phyloP scores from a whole-genome alignment of 2,888 invertebrate species.

The Monochamus alternatus region DNA sequence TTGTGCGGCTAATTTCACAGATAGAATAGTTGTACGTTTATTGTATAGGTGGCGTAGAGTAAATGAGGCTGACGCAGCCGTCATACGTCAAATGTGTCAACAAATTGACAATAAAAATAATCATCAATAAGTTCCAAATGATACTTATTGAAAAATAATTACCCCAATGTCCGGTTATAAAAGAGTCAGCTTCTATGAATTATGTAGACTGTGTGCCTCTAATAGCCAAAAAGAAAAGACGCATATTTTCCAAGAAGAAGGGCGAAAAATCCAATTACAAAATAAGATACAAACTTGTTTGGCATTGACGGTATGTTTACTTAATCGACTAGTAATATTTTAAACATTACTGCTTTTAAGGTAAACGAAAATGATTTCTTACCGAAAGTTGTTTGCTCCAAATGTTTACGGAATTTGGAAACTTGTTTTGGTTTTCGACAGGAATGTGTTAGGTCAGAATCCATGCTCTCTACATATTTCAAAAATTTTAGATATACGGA shows the following conservation, averaged over 20 bases:
- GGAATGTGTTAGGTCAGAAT: slow-evolving; percentile 78
- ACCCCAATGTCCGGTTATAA: slow-evolving; percentile 78
- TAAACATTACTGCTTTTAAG: slow-evolving; percentile 66
- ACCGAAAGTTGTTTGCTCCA: slow-evolving; percentile 80
- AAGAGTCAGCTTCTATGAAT: slow-evolving; percentile 81
- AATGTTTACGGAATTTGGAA: slow-evolving; percentile 78
- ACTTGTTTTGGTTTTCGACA: slow-evolving; percentile 77
- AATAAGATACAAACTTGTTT: slow-evolving; percentile 79
- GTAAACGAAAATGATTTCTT: slow-evolving; percentile 80
- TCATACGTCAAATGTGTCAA: not conserved
- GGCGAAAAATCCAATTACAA: slow-evolving; percentile 77
- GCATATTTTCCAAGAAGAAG: slow-evolving; percentile 80
- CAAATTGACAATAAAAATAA: slow-evolving; percentile 43
- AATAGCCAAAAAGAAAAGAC: slow-evolving; percentile 78
- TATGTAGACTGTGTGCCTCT: slow-evolving; percentile 81
- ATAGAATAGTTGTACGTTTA: not conserved
- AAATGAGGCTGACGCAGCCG: not conserved
- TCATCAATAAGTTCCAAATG: slow-evolving; percentile 44
- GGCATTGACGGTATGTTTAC: slow-evolving; percentile 74
- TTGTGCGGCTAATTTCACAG: not conserved
- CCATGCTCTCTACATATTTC: slow-evolving; percentile 79
- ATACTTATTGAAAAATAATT: slow-evolving; percentile 33
- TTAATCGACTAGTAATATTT: slow-evolving; percentile 23
- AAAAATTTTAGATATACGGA: slow-evolving; percentile 76
- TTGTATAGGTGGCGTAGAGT: not conserved